Evolutionary conservation across 2,113 vertebrate species (phyloP).

Genomic region (human): GRCh38 chr22:43438001-43438500

Average conservation of each 20-base stretch:
- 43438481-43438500: background rate
- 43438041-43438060: background rate
- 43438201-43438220: accelerated
- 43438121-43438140: background rate
- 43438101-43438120: accelerated
- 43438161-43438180: too few species aligned
- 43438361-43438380: background rate
- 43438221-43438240: background rate
- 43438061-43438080: background rate
- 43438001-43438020: background rate
- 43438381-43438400: background rate
- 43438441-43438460: background rate
- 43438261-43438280: background rate
- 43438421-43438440: accelerated
- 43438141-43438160: too few species aligned
- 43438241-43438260: background rate
- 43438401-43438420: accelerated
- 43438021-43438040: accelerated
- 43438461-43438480: background rate
- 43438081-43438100: background rate
- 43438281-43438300: background rate
- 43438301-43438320: background rate
- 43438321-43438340: background rate
- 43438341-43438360: background rate
- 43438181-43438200: background rate